Conservation (phyloP, 2,113 vertebrate species). For the Rhea americana region DNA sequence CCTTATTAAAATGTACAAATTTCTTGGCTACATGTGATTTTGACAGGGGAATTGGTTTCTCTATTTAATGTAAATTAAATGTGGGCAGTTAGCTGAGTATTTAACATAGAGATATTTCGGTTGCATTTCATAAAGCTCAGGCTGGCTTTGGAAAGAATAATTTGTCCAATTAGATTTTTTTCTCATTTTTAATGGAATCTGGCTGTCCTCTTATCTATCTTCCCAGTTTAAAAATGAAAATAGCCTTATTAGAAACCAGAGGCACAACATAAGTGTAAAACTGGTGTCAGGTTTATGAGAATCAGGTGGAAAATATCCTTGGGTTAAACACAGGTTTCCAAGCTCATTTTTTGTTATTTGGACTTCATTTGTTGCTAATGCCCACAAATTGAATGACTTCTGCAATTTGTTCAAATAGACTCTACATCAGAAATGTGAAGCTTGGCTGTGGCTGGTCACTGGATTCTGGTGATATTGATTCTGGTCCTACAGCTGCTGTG, state of each 20-base stretch:
- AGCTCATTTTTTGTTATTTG: slow-evolving; percentile 14
- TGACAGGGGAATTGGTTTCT: background rate
- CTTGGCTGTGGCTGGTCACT: background rate
- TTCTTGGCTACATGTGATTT: slow-evolving; percentile 18
- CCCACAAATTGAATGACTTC: background rate
- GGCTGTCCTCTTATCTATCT: background rate
- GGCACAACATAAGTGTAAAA: background rate
- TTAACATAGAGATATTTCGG: slow-evolving; percentile 40
- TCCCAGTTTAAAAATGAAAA: slow-evolving; percentile 27
- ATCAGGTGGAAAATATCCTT: background rate
- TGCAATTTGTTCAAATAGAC: background rate
- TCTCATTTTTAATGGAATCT: background rate
- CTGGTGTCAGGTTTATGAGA: background rate
- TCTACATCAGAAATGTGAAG: background rate
- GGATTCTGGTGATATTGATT: background rate
- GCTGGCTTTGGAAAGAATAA: slow-evolving; percentile 26
- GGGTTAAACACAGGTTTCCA: background rate
- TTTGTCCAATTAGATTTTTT: slow-evolving; percentile 24
- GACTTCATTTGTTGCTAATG: slow-evolving; percentile 4
- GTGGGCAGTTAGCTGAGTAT: slow-evolving; percentile 5
- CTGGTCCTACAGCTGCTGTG: background rate
- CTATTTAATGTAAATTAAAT: slow-evolving; percentile 37
- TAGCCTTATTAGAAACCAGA: slow-evolving; percentile 13
- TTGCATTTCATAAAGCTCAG: slow-evolving; percentile 31
- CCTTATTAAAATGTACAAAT: slow-evolving; percentile 15